Evolutionary conservation across 2,113 vertebrate species (phyloP).

Genomic region (Chloebia gouldiae): DNA sequence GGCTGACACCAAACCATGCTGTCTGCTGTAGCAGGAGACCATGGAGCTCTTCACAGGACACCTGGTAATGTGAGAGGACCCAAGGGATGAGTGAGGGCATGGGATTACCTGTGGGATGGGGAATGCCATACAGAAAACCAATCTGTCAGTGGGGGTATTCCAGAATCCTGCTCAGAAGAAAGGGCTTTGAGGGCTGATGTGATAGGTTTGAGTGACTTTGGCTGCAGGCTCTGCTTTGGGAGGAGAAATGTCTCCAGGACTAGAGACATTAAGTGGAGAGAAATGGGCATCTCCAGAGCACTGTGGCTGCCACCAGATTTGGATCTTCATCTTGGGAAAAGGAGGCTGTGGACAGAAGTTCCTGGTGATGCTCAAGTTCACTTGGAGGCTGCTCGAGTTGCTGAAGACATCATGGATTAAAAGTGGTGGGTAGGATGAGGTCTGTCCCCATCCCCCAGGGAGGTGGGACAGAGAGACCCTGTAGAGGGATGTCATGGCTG

Average conservation of each 20-base stretch:
- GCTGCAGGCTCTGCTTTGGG: background rate
- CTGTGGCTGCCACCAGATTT: background rate
- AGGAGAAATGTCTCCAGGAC: background rate
- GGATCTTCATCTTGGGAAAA: background rate
- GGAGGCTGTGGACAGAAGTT: background rate
- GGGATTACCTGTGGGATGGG: fast-evolving
- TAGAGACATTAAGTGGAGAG: background rate
- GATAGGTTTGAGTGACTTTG: background rate
- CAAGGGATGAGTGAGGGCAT: background rate
- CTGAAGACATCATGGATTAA: background rate
- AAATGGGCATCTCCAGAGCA: background rate
- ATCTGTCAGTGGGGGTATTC: background rate
- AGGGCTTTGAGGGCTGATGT: background rate
- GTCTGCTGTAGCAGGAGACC: background rate
- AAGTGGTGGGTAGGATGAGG: background rate
- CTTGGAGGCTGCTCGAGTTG: background rate
- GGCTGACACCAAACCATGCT: background rate
- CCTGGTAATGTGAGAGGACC: background rate
- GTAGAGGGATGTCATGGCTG: background rate
- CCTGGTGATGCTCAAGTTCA: background rate
- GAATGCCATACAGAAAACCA: background rate
- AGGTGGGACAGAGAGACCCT: background rate
- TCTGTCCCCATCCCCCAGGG: background rate
- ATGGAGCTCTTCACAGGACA: background rate
- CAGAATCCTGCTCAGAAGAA: background rate